These are phyloP conservation scores for Spodoptera frugiperda DNA, from an alignment of 1,140 invertebrate genomes.

Conservation along the genomic window DNA sequence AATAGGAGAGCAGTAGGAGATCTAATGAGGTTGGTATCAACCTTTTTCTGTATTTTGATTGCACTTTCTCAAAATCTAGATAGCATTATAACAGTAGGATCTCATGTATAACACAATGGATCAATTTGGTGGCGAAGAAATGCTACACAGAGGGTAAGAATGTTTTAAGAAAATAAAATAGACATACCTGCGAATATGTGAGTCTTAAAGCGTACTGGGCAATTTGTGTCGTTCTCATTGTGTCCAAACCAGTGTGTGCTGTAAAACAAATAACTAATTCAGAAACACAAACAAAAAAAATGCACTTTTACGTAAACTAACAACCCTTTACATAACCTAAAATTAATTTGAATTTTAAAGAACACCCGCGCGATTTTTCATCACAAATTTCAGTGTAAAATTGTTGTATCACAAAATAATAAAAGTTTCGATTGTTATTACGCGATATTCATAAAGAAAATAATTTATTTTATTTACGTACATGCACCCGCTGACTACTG, in stretches of 20 bases:
- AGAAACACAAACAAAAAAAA: conserved; percentile 59
- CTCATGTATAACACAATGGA: background rate
- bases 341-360: conserved; percentile 46
- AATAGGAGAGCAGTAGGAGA: too few species aligned
- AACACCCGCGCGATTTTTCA: conserved; percentile 5
- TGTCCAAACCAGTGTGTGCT: conserved; percentile 71
- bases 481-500: conserved; percentile 70
- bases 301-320: conserved; percentile 54
- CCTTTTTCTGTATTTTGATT: too few species aligned
- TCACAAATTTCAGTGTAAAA: background rate
- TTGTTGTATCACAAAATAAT: background rate
- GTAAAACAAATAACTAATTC: conserved; percentile 69
- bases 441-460: background rate
- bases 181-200: conserved; percentile 83
- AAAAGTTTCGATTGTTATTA: background rate
- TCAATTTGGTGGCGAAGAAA: too few species aligned
- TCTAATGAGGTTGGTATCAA: too few species aligned
- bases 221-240: conserved; percentile 82
- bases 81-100: too few species aligned
- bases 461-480: conserved; percentile 68
- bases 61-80: too few species aligned
- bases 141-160: background rate
- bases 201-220: conserved; percentile 81
- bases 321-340: conserved; percentile 75
- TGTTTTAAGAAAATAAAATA: conserved; percentile 10